Conservation (phyloP, 2,113 vertebrate genomes). For the Bos taurus region DNA sequence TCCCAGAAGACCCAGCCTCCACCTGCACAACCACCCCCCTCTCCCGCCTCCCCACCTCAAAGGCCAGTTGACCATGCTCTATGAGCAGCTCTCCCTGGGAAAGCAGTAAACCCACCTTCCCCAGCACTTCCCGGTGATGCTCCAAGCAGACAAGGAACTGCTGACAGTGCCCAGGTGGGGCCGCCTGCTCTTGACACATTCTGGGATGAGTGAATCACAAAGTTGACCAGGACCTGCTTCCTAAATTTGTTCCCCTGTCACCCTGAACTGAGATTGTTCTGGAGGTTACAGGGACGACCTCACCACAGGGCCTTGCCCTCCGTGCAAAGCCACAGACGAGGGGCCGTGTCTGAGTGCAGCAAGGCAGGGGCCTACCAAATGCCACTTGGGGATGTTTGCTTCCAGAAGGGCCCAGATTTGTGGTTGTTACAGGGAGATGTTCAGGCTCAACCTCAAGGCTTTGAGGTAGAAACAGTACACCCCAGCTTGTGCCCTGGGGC, state of each 20-base stretch:
- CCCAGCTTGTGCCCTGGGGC: not conserved
- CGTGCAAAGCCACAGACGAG: not conserved
- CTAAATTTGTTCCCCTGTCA: not conserved
- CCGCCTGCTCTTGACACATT: not conserved
- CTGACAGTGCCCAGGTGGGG: not conserved
- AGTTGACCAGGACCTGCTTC: not conserved
- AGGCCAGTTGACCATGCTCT: fast-evolving
- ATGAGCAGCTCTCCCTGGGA: not conserved
- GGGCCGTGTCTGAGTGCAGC: not conserved
- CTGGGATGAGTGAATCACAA: not conserved
- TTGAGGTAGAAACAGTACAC: not conserved
- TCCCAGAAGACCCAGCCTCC: not conserved
- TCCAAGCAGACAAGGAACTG: not conserved
- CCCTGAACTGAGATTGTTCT: not conserved
- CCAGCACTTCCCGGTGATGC: not conserved
- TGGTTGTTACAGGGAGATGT: not conserved
- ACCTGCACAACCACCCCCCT: not conserved
- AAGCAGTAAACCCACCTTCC: not conserved
- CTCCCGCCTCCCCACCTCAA: not conserved
- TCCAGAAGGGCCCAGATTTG: not conserved
- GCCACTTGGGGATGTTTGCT: fast-evolving
- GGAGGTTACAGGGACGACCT: not conserved
- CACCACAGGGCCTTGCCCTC: not conserved
- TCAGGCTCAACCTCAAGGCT: not conserved
- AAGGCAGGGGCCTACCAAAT: not conserved